A percentile compares a stretch with the other conserved stretches of the same genome.
Evolutionary conservation across 2,113 vertebrate genomes (phyloP).

Genomic region (Mormyrus iriodes): DNA sequence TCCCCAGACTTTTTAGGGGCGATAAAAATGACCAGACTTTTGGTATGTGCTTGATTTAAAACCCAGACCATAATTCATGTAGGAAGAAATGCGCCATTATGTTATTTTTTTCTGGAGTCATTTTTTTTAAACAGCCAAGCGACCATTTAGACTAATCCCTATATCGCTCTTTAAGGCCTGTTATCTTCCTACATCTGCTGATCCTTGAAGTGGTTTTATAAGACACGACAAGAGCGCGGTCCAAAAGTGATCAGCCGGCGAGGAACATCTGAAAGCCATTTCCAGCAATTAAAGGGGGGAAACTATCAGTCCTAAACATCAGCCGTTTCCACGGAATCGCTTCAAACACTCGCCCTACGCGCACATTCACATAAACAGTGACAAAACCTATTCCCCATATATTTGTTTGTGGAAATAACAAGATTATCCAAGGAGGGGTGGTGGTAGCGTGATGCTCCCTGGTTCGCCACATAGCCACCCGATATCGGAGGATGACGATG

Average conservation of each 20-base stretch:
- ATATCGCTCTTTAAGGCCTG: conserved; percentile 44
- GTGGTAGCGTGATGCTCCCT: background rate
- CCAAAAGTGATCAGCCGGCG: conserved; percentile 62
- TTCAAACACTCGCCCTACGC: conserved; percentile 54
- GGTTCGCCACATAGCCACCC: no score
- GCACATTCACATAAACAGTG: conserved; percentile 50
- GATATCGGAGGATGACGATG: background rate
- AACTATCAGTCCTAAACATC: conserved; percentile 65
- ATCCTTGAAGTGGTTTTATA: conserved; percentile 64
- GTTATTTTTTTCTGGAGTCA: conserved; percentile 48
- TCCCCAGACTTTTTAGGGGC: background rate
- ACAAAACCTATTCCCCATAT: conserved; percentile 59
- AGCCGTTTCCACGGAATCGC: conserved; percentile 59
- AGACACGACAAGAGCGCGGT: conserved; percentile 57
- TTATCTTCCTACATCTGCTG: conserved; percentile 58
- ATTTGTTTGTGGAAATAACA: conserved; percentile 50
- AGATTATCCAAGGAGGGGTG: conserved; percentile 18
- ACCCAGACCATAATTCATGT: background rate
- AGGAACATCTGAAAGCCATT: conserved; percentile 70
- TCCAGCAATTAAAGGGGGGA: conserved; percentile 68
- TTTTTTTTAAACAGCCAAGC: conserved; percentile 49
- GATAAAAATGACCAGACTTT: conserved; percentile 1
- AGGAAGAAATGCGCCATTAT: background rate
- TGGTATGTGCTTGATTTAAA: background rate
- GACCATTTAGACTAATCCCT: conserved; percentile 41